Conservation (phyloP, 2,797 vertebrate species). For the Lepus townsendii region DNA sequence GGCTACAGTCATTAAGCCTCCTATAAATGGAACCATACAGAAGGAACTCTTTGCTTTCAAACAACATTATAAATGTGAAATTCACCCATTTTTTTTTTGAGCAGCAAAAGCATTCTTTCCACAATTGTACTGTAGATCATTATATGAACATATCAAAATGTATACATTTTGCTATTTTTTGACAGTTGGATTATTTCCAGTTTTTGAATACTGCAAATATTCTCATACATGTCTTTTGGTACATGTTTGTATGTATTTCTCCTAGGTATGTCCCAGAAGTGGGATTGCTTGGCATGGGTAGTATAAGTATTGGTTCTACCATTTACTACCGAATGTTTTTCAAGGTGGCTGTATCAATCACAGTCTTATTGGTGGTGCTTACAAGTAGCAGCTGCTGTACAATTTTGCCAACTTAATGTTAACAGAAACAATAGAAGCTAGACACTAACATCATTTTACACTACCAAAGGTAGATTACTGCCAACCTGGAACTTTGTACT, state of each 20-base stretch:
- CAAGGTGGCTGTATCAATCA: neutral
- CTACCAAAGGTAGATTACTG: neutral
- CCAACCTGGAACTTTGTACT: neutral
- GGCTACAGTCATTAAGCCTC: neutral
- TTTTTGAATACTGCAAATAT: neutral
- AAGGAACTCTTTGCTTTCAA: neutral
- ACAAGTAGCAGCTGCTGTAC: neutral
- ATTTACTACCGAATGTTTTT: neutral
- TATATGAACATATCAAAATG: neutral
- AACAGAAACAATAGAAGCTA: constrained; percentile 25
- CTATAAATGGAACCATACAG: neutral
- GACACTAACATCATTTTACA: constrained; percentile 23
- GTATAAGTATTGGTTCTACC: neutral
- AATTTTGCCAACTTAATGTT: neutral
- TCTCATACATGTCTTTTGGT: neutral
- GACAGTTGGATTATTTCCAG: neutral
- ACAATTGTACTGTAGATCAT: neutral
- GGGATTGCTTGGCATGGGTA: rapidly evolving
- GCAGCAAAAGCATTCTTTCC: neutral
- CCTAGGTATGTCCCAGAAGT: neutral
- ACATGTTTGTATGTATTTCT: neutral
- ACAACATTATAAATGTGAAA: neutral
- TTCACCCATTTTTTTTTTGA: neutral
- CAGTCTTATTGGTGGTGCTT: neutral
- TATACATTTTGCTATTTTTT: neutral